Evolutionary conservation across 2,888 invertebrate genomes (phyloP).

Genomic region (Cheilosia vulpina): DNA sequence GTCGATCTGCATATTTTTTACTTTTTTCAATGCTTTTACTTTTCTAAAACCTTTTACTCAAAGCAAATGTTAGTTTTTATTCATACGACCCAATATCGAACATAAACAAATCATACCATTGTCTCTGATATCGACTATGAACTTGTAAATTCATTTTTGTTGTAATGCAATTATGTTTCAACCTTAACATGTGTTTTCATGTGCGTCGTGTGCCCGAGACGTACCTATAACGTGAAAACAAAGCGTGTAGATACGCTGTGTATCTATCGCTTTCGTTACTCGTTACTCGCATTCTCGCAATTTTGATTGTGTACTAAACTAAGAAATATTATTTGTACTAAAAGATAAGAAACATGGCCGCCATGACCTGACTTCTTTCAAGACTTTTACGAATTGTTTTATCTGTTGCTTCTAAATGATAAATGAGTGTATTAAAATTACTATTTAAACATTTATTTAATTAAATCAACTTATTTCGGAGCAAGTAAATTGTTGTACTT

Average conservation of each 20-base stretch:
- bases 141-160: too few relatives aligned
- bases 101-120: too few relatives aligned
- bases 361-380: conserved; percentile 52
- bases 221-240: too few relatives aligned
- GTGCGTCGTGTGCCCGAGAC: too few relatives aligned
- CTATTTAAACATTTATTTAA: conserved; percentile 30
- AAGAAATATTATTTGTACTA: conserved; percentile 57
- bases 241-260: background rate
- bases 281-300: background rate
- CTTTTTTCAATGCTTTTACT: too few relatives aligned
- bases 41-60: too few relatives aligned
- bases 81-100: too few relatives aligned
- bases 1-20: too few relatives aligned
- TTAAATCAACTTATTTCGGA: background rate
- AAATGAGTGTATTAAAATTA: conserved; percentile 32
- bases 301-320: conserved; percentile 43
- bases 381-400: conserved; percentile 57
- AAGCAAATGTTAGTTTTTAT: too few relatives aligned
- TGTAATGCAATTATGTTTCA: background rate
- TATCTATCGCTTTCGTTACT: background rate
- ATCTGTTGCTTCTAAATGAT: conserved; percentile 66
- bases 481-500: conserved; percentile 21
- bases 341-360: conserved; percentile 71
- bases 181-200: background rate
- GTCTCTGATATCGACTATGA: too few relatives aligned